Evolutionary conservation across 2,888 invertebrate species (phyloP).

Genomic region (Dioctria linearis): DNA sequence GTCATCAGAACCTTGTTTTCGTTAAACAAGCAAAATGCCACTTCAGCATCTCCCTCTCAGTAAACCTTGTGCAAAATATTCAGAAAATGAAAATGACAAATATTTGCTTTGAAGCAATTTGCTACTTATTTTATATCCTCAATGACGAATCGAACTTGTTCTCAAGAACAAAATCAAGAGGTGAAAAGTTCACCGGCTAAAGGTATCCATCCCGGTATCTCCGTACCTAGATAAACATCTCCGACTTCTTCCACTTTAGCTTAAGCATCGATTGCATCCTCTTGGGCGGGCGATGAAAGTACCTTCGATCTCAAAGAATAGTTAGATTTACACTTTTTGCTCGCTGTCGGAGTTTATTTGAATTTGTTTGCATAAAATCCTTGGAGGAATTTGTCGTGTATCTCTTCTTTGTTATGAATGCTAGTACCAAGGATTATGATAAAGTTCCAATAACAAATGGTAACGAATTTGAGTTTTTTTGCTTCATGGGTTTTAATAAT

Average conservation of each 20-base stretch:
- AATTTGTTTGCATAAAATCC: too few species aligned
- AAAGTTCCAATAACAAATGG: background rate
- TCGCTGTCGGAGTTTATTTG: too few species aligned
- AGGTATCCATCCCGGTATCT: background rate
- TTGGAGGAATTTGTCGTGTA: too few species aligned
- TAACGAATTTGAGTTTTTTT: background rate
- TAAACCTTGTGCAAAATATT: too few species aligned
- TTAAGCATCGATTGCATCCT: background rate
- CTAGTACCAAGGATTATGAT: background rate
- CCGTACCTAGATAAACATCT: background rate
- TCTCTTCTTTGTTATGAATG: too few species aligned
- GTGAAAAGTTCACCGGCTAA: background rate
- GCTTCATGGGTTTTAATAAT: background rate
- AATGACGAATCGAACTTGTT: background rate
- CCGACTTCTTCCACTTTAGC: background rate
- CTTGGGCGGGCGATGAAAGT: too few species aligned
- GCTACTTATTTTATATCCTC: background rate
- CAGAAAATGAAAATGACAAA: too few species aligned
- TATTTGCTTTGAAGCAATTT: background rate
- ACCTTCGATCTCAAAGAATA: too few species aligned
- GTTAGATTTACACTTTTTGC: too few species aligned
- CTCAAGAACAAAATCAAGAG: background rate
- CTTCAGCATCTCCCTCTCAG: too few species aligned
- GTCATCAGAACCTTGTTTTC: too few species aligned
- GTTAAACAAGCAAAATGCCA: too few species aligned